phyloP scores from a whole-genome alignment of 1,140 invertebrate species.

The Trissolcus basalis region DNA sequence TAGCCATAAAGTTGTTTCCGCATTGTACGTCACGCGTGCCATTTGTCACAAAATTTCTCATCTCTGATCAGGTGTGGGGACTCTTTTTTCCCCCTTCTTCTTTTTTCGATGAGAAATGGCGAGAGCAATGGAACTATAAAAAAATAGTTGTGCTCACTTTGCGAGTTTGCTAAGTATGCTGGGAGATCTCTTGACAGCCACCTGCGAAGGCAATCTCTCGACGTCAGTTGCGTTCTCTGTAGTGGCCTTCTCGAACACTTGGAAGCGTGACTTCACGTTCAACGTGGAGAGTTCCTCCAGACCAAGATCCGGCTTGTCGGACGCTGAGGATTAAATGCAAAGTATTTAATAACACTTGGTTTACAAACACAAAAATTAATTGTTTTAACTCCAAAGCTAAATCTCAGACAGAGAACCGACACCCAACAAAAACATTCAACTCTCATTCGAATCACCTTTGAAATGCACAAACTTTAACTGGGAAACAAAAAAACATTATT shows the following conservation, averaged over 20 bases:
- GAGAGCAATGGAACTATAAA: constrained; percentile 4
- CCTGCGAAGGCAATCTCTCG: constrained; percentile 79
- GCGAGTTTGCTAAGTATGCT: constrained; percentile 88
- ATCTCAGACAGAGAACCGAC: constrained; percentile 28
- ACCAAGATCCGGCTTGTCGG: constrained; percentile 91
- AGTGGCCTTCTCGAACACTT: constrained; percentile 85
- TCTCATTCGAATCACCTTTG: no score
- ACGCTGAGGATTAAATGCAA: constrained; percentile 79
- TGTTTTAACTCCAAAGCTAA: constrained; percentile 46
- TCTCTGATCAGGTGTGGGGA: not conserved
- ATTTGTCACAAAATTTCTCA: constrained; percentile 23
- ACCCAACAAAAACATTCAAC: constrained; percentile 30
- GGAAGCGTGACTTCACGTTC: constrained; percentile 90
- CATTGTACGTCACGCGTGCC: constrained; percentile 22
- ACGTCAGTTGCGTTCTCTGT: constrained; percentile 75
- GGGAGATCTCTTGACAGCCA: constrained; percentile 83
- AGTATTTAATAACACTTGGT: constrained; percentile 36
- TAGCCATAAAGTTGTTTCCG: constrained; percentile 36
- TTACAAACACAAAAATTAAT: constrained; percentile 12
- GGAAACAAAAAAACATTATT: no score
- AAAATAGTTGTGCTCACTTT: constrained; percentile 78
- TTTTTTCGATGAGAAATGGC: no score
- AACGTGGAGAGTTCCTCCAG: constrained; percentile 87
- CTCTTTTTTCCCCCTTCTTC: no score
- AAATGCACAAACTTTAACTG: no score